A percentile compares a stretch with the other conserved stretches of the same genome.
These are phyloP conservation scores for Clarias fuscus DNA, from an alignment of 2,797 vertebrate species.

Conservation along the genomic window DNA sequence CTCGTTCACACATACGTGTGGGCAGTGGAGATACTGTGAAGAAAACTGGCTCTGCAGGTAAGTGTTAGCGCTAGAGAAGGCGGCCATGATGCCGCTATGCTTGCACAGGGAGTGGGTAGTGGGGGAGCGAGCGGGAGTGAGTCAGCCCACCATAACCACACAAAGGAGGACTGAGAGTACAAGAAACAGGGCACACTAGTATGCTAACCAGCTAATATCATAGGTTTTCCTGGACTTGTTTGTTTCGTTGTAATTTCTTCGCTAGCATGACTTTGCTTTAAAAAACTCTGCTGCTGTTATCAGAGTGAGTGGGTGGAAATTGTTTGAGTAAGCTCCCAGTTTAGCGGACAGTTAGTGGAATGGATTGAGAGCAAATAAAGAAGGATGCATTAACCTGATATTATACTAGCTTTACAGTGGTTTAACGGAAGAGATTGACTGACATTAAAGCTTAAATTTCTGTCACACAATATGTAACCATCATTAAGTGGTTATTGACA, in stretches of 20 bases:
- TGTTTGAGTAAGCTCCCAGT: neutral
- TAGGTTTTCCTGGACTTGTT: neutral
- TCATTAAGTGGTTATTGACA: neutral
- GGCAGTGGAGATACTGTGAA: constrained; percentile 20
- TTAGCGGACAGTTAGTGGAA: neutral
- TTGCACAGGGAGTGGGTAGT: constrained; percentile 33
- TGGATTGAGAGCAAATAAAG: neutral
- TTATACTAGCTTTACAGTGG: neutral
- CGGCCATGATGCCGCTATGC: constrained; percentile 3
- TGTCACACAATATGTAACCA: neutral
- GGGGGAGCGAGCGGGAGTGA: constrained; percentile 12
- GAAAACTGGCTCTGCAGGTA: constrained; percentile 44
- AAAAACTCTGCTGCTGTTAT: neutral
- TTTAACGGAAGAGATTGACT: neutral
- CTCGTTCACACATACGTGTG: constrained; percentile 31
- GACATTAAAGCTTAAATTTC: neutral
- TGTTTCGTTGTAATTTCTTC: neutral
- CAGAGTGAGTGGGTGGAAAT: constrained; percentile 13
- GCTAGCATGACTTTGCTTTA: neutral
- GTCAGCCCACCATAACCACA: constrained; percentile 19
- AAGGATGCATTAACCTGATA: neutral
- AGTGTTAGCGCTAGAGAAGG: constrained; percentile 32
- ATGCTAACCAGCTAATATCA: constrained; percentile 16
- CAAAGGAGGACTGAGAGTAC: neutral
- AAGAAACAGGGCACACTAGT: neutral